Percentiles rank a stretch among this genome's conserved stretches.
These are phyloP conservation scores for Eupeodes corollae DNA, from an alignment of 1,140 invertebrate species.

Conservation along the genomic window DNA sequence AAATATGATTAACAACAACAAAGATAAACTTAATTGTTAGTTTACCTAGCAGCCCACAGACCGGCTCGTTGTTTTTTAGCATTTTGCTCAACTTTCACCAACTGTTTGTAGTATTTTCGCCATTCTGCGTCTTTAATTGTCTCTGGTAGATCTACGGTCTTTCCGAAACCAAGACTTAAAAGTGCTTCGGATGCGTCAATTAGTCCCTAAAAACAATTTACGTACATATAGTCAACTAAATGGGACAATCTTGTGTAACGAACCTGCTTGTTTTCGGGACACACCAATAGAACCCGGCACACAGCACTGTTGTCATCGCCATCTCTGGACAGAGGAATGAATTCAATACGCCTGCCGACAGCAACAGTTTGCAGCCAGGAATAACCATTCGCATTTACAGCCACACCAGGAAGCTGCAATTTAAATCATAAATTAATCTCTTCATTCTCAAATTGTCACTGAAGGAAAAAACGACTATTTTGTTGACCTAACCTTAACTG, in stretches of 20 bases:
- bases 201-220: not conserved
- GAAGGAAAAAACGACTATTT: too few relatives aligned
- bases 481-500: not conserved
- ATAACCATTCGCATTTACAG: conserved; percentile 5
- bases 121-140: not conserved
- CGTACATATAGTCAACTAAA: not conserved
- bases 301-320: not conserved
- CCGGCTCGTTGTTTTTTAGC: conserved; percentile 1
- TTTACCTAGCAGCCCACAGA: conserved; percentile 1
- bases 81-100: not conserved
- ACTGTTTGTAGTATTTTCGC: not conserved
- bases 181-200: conserved; percentile 1
- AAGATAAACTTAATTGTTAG: not conserved
- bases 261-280: not conserved
- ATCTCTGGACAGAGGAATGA: not conserved
- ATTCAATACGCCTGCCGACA: not conserved
- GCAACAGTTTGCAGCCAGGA: conserved; percentile 7
- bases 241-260: not conserved
- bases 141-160: not conserved
- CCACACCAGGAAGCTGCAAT: conserved; percentile 3
- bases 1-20: not conserved
- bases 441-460: too few relatives aligned
- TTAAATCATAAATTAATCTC: too few relatives aligned
- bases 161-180: conserved; percentile 2
- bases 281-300: conserved; percentile 1